Evolutionary conservation across 2,888 invertebrate genomes (phyloP), one percentile per base, ranked within the genome.

Genomic region (Boloria selene): DNA sequence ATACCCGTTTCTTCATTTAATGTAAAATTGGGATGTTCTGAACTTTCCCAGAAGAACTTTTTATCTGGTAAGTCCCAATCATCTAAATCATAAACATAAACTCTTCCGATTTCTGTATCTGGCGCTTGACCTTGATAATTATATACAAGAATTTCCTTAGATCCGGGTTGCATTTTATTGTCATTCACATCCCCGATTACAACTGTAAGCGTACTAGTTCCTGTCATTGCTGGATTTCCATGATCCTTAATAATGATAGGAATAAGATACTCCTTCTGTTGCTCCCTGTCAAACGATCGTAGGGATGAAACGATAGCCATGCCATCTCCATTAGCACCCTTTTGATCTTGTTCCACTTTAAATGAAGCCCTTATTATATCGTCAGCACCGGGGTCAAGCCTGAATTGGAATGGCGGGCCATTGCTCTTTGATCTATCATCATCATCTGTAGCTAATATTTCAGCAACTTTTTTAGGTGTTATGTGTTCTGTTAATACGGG

Each of bases 61-160:
- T 99, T 99, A 85, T 99, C 99, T 0, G 97, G 97, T 72, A 98
- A 91, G 90, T 99, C 99, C 99, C 99, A 99, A 85, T 99, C 99
- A 86, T 99, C 99, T 72, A 97, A 92, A 89, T 99, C 99, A 81
- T 98, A 97, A 0, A 99, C 99, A 86, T 98, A 99, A 7, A 99
- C 99, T 70, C 97, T 94, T 45, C 99, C 99, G 71, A 99, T 96
- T 85, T 96, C 97, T 0, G 98, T 97, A 76, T 97, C 97, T 31
- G 96, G 97, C 64, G 97, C 96, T 86, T 96, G 96, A 14, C 97
- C 97, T 94, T 97, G 94, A 77, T 99, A 99, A 88, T 98, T 99
- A 88, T 99, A 99, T 2, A 99, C 98, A 82, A 98, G 97, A 79
- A 99, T 98, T 73, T 98, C 97, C 93, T 99, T 99, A 4, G 97